Percentiles rank a stretch among this genome's conserved stretches.
Evolutionary conservation across 2,888 invertebrate genomes (phyloP).

Genomic region (Nipponacmea schrenckii): DNA sequence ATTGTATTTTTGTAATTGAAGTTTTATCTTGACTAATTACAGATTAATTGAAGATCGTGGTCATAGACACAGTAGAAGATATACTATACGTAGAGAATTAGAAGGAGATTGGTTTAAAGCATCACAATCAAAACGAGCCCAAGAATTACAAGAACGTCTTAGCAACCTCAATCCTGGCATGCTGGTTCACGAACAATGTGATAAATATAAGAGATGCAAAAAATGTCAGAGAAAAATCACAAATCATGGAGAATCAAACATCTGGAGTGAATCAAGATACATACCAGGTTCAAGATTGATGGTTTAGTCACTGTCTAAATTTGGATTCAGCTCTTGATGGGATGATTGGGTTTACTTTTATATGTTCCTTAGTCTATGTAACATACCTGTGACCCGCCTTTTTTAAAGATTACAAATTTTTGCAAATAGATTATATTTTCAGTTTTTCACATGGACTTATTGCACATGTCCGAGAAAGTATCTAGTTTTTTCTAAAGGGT

Average conservation of each 20-base stretch:
- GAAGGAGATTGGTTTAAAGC: conserved; percentile 63
- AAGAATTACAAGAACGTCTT: conserved; percentile 52
- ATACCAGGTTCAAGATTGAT: conserved; percentile 66
- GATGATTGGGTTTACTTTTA: too few species aligned
- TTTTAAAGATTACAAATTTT: too few species aligned
- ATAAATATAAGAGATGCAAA: conserved; percentile 64
- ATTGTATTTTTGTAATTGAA: too few species aligned
- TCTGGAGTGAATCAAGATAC: conserved; percentile 66
- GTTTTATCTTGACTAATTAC: conserved; percentile 8
- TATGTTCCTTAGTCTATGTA: too few species aligned
- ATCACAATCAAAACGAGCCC: conserved; percentile 44
- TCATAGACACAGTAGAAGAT: conserved; percentile 49
- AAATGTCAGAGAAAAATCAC: conserved; percentile 63
- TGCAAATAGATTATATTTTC: too few species aligned
- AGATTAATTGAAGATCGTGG: conserved; percentile 60
- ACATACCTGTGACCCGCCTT: too few species aligned
- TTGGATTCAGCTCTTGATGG: too few species aligned
- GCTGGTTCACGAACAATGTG: conserved; percentile 68
- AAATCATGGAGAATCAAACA: conserved; percentile 66
- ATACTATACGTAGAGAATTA: conserved; percentile 51
- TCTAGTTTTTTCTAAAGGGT: too few species aligned
- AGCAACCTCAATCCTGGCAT: conserved; percentile 56
- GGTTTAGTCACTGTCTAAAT: conserved; percentile 44
- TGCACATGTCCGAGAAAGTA: too few species aligned
- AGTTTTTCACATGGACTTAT: too few species aligned